A percentile compares a stretch with the other conserved stretches of the same genome.
These are phyloP conservation scores for Synanthedon vespiformis DNA, from an alignment of 2,888 invertebrate species.

Conservation along the genomic window DNA sequence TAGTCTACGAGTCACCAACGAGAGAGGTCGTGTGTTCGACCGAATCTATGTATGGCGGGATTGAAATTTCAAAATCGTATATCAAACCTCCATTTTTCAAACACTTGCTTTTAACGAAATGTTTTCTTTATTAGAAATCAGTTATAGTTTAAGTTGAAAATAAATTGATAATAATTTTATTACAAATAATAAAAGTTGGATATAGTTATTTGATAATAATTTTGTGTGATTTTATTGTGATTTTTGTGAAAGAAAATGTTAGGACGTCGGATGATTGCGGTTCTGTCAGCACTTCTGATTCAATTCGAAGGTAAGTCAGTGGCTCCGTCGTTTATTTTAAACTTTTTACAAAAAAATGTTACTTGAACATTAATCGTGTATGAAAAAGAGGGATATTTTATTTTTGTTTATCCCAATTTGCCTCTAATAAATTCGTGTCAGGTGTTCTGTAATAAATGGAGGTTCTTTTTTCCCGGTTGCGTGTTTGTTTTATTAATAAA, in stretches of 20 bases:
- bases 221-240: conserved; percentile 20
- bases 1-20: conserved; percentile 21
- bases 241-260: conserved; percentile 29
- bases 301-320: conserved; percentile 45
- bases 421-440: conserved; percentile 12
- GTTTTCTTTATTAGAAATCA: neutral
- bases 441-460: conserved; percentile 1
- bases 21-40: conserved; percentile 7
- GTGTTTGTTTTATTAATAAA: neutral
- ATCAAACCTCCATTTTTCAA: neutral
- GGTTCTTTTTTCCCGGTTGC: neutral
- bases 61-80: conserved; percentile 7
- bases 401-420: conserved; percentile 1
- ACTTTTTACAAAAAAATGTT: neutral
- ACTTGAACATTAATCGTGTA: neutral
- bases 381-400: conserved; percentile 1
- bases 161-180: conserved; percentile 1
- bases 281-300: conserved; percentile 33
- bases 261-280: conserved; percentile 23
- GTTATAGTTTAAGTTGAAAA: conserved; percentile 6
- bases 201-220: neutral
- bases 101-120: conserved; percentile 3
- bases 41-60: conserved; percentile 1
- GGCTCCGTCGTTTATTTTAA: conserved; percentile 2
- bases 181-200: conserved; percentile 3